Percentiles rank a stretch among this genome's conserved stretches.
Evolutionary conservation across 1,140 invertebrate genomes (phyloP).

Genomic region (Pogonognathellus flavescens): DNA sequence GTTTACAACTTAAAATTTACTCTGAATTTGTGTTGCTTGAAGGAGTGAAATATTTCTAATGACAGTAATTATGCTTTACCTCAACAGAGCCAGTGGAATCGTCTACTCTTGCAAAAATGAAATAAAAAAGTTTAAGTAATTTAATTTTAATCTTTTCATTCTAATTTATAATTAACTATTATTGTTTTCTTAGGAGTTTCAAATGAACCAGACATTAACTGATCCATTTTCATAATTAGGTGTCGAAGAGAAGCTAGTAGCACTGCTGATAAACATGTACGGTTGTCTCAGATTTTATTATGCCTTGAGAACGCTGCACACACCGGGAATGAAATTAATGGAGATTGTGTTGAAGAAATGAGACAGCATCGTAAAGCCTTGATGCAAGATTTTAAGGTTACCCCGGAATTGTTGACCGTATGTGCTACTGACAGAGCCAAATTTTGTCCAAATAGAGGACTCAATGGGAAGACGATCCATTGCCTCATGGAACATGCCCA

Average conservation of each 20-base stretch:
- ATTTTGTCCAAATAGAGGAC: slow-evolving; percentile 80
- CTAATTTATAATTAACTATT: too few species aligned
- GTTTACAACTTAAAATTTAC: background rate
- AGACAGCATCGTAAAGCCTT: slow-evolving; percentile 89
- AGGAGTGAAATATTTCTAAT: too few species aligned
- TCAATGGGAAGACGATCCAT: slow-evolving; percentile 91
- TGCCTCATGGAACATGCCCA: slow-evolving; percentile 94
- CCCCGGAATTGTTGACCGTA: slow-evolving; percentile 89
- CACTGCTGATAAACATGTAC: slow-evolving; percentile 84
- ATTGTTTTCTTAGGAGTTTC: too few species aligned
- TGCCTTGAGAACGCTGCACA: slow-evolving; percentile 90
- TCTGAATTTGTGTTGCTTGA: too few species aligned
- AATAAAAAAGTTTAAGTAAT: slow-evolving; percentile 81
- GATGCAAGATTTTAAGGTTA: slow-evolving; percentile 92
- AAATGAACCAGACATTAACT: background rate
- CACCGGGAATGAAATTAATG: slow-evolving; percentile 71
- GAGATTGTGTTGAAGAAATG: slow-evolving; percentile 79
- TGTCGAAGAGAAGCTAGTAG: slow-evolving; percentile 79
- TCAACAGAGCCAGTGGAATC: slow-evolving; percentile 77
- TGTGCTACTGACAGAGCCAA: slow-evolving; percentile 88
- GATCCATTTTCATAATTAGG: slow-evolving; percentile 22
- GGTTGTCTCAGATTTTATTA: slow-evolving; percentile 90
- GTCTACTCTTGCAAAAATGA: slow-evolving; percentile 91
- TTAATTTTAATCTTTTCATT: background rate
- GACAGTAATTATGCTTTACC: too few species aligned